These are phyloP conservation scores for Nasonia oneida DNA, from an alignment of 2,888 invertebrate species.

Conservation along the genomic window DNA sequence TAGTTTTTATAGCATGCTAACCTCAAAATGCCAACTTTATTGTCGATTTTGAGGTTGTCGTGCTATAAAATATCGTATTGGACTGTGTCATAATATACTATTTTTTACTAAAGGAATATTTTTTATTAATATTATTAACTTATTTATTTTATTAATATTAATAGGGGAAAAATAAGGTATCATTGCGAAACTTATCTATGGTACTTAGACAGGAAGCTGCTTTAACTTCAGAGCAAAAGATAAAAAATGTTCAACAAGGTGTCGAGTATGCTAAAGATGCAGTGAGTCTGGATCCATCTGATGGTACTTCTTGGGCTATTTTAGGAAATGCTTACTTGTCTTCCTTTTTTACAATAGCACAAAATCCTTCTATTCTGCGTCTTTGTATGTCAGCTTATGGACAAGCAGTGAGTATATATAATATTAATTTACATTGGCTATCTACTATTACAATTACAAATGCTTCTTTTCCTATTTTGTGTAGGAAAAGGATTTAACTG, in stretches of 20 bases:
- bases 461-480: slow-evolving; percentile 60
- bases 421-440: slow-evolving; percentile 3
- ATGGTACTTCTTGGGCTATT: slow-evolving; percentile 91
- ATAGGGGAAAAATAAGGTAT: slow-evolving; percentile 87
- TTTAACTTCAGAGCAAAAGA: slow-evolving; percentile 80
- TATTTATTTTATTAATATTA: slow-evolving; percentile 62
- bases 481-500: slow-evolving; percentile 86
- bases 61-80: too few species aligned
- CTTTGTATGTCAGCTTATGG: slow-evolving; percentile 89
- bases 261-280: slow-evolving; percentile 91
- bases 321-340: slow-evolving; percentile 92
- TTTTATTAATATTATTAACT: too few species aligned
- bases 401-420: slow-evolving; percentile 85
- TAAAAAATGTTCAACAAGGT: slow-evolving; percentile 85
- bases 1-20: neutral
- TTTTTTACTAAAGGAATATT: too few species aligned
- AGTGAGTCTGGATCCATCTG: slow-evolving; percentile 87
- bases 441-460: neutral
- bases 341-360: slow-evolving; percentile 87
- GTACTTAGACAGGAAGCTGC: slow-evolving; percentile 85
- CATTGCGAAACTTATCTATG: slow-evolving; percentile 90
- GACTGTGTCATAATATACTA: neutral
- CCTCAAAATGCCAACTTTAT: too few species aligned
- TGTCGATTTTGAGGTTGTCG: too few species aligned
- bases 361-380: slow-evolving; percentile 86